A percentile compares a stretch with the other conserved stretches of the same genome.
Conservation (phyloP, 1,140 invertebrate species). For the Brachionus rotundiformis region DNA sequence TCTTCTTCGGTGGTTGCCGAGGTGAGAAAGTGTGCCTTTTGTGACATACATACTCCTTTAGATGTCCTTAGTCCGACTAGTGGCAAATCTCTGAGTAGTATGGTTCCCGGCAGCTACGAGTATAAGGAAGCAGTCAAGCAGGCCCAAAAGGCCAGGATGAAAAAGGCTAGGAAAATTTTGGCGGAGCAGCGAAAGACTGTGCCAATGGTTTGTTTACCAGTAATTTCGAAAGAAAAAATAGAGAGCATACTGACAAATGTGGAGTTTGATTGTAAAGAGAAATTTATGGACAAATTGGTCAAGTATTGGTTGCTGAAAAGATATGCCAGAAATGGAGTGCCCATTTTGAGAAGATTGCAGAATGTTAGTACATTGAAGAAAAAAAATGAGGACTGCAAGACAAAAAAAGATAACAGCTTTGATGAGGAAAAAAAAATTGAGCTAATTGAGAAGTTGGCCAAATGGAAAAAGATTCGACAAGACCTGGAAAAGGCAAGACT, state of each 20-base stretch:
- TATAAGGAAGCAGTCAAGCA: slow-evolving; percentile 64
- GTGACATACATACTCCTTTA: slow-evolving; percentile 84
- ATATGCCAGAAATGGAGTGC: slow-evolving; percentile 92
- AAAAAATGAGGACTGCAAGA: not conserved
- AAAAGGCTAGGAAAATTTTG: slow-evolving; percentile 75
- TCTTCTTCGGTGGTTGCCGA: slow-evolving; percentile 59
- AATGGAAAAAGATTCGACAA: slow-evolving; percentile 89
- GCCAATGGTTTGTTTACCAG: slow-evolving; percentile 88
- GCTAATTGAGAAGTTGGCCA: slow-evolving; percentile 82
- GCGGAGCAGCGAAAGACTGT: slow-evolving; percentile 83
- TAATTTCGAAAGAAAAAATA: slow-evolving; percentile 80
- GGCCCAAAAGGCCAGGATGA: slow-evolving; percentile 71
- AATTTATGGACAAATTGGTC: slow-evolving; percentile 64
- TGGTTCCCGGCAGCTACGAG: slow-evolving; percentile 53
- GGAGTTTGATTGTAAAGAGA: slow-evolving; percentile 15
- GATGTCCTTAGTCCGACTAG: slow-evolving; percentile 53
- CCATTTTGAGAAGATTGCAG: slow-evolving; percentile 75
- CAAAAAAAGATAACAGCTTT: not conserved
- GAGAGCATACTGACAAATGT: slow-evolving; percentile 37
- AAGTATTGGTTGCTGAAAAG: slow-evolving; percentile 90
- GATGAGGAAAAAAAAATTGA: not conserved
- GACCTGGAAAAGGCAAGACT: slow-evolving; percentile 88
- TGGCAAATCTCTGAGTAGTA: not conserved
- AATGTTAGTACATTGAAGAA: not conserved
- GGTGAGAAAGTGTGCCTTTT: slow-evolving; percentile 92